Percentiles rank a stretch among this genome's conserved stretches.
phyloP scores from a whole-genome alignment of 2,113 vertebrate genomes.

The Platysteira castanea region DNA sequence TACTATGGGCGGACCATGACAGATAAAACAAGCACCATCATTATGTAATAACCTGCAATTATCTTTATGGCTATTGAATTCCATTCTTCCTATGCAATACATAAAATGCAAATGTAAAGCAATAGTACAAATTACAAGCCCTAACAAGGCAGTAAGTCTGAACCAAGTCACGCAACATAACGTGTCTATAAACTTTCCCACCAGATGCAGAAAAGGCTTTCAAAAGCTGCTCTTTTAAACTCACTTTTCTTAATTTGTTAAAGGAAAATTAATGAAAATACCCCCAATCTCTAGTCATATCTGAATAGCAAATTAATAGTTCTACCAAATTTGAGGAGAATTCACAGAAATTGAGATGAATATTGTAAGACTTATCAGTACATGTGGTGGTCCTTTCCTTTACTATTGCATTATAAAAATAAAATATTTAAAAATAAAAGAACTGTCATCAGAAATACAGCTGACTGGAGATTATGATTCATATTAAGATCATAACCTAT shows the following conservation, averaged over 20 bases:
- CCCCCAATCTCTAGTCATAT: neutral
- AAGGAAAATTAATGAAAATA: neutral
- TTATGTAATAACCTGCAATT: conserved; percentile 88
- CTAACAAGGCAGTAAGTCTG: conserved; percentile 81
- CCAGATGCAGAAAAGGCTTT: conserved; percentile 1
- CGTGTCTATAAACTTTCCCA: conserved; percentile 37
- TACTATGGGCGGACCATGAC: neutral
- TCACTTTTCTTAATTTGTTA: neutral
- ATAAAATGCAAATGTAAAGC: conserved; percentile 80
- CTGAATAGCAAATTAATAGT: neutral
- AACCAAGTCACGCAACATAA: conserved; percentile 82
- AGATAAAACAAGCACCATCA: conserved; percentile 72
- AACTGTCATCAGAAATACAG: conserved; percentile 57
- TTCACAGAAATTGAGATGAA: neutral
- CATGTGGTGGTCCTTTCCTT: neutral
- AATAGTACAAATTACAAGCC: conserved; percentile 87
- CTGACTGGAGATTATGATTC: conserved; percentile 70
- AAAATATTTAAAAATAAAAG: conserved; percentile 49
- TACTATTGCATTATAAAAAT: neutral
- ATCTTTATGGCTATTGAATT: conserved; percentile 92
- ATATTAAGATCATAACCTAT: conserved; percentile 74
- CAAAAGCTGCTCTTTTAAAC: neutral
- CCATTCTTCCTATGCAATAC: conserved; percentile 88
- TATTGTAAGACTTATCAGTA: neutral
- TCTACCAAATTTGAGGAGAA: neutral